These are phyloP conservation scores for Bufotes viridis DNA, from an alignment of 2,797 vertebrate genomes.

Conservation along the genomic window DNA sequence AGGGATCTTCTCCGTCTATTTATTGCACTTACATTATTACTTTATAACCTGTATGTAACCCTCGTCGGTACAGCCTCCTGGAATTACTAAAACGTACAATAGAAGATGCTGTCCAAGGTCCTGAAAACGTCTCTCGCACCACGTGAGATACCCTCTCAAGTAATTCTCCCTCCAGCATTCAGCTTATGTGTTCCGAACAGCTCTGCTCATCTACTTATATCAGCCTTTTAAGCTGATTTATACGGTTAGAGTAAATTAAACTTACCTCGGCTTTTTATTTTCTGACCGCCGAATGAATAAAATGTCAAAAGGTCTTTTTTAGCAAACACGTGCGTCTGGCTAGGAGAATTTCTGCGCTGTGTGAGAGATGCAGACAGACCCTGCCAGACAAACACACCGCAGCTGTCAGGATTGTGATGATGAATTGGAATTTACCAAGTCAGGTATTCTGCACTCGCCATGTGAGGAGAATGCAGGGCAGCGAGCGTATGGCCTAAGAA, in stretches of 20 bases:
- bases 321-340: neutral
- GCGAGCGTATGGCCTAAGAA: constrained; percentile 31
- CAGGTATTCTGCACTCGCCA: constrained; percentile 29
- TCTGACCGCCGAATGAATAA: constrained; percentile 28
- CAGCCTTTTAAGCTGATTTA: constrained; percentile 48
- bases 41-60: too few relatives aligned
- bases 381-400: constrained; percentile 31
- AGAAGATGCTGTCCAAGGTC: neutral
- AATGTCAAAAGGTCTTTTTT: constrained; percentile 12
- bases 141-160: neutral
- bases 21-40: too few relatives aligned
- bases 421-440: constrained; percentile 48
- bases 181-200: neutral
- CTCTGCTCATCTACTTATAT: constrained; percentile 35
- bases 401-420: constrained; percentile 47
- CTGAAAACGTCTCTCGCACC: neutral
- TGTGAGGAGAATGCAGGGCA: constrained; percentile 21
- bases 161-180: neutral
- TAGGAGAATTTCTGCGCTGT: neutral
- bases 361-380: constrained; percentile 30
- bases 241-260: constrained; percentile 52
- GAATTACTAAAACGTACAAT: too few relatives aligned
- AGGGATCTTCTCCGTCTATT: too few relatives aligned
- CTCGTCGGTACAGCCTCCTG: too few relatives aligned
- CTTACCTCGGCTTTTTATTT: constrained; percentile 16